These are phyloP conservation scores for Holocentrus rufus DNA, from an alignment of 2,797 vertebrate genomes.

Conservation along the genomic window DNA sequence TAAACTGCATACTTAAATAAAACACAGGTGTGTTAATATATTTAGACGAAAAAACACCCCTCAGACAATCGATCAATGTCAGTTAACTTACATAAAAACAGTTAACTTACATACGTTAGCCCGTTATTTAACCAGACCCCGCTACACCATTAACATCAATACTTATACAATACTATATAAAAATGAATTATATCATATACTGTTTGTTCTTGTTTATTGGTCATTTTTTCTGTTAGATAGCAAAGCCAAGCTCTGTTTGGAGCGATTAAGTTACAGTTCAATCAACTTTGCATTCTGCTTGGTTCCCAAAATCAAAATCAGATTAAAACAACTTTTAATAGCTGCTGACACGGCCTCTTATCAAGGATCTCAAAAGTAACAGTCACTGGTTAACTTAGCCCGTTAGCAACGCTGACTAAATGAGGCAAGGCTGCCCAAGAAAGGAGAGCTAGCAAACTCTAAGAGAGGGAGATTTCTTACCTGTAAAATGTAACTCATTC, in stretches of 20 bases:
- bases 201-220: not conserved
- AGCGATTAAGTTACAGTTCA: too few species aligned
- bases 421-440: not conserved
- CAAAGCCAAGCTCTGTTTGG: not conserved
- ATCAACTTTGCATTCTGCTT: too few species aligned
- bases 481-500: conserved; percentile 48
- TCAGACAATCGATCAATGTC: conserved; percentile 29
- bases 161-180: not conserved
- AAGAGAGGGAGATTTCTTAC: conserved; percentile 42
- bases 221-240: too few species aligned
- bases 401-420: not conserved
- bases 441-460: not conserved
- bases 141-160: not conserved
- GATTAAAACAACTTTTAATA: too few species aligned
- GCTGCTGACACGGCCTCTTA: too few species aligned
- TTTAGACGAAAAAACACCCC: conserved; percentile 3
- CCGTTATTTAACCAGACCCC: not conserved
- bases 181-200: not conserved
- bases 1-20: not conserved
- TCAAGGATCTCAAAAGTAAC: too few species aligned
- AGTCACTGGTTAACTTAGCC: not conserved
- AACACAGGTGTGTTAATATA: not conserved
- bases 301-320: not conserved
- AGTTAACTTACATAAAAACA: not conserved
- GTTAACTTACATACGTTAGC: not conserved